Base-by-base conservation (phyloP, 2,113 vertebrate species). In the Oceanodroma tethys region DNA sequence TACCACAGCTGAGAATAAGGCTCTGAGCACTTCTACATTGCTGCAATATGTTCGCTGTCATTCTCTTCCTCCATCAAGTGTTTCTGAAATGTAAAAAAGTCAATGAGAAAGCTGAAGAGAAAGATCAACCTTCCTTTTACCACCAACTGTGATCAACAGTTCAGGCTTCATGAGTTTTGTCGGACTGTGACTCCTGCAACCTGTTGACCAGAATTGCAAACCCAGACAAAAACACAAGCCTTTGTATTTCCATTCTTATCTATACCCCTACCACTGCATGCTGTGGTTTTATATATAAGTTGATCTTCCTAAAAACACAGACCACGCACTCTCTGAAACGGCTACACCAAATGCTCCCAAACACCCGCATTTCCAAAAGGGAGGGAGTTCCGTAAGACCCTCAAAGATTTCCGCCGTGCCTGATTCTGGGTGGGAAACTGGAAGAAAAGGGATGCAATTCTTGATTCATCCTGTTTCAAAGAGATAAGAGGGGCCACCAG, bases 201-300 rank as follows among this genome's bases (percentile, higher is more conserved):
- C 6, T 50, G 4, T 7, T 71, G 73, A n/a, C 38, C 8, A 50
- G 56, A 38, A 42, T 2, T 63, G 25, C 52, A 71, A 45, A 50
- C 18, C 13, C 76, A 53, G 74, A 32, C 47, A 63, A 27, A 12
- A 26, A 56, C 30, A 53, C 13, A 42, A 85, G 21, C 36, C 30
- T 68, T 25, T 45, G 9, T 13, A 58, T n/a, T 70, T 68, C 36
- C 19, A 7, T 32, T 45, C 36, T 47, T 58, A 30, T 4, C 34
- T 34, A 3, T 5, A 23, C 11, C 72, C 43, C 59, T 40, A 26
- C 30, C 50, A 20, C 42, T 27, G 38, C 13, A 14, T 5, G 3
- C 18, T 52, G 17, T 4, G 47, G 27, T 45, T 80, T 52, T 29
- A 36, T 4, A 6, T 3, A 16, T 2, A 29, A 1, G 0, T 5